Evolutionary conservation across 64 coral and sea anemone genomes (phyloP), one percentile per base, ranked within the genome.

Genomic region (Dendronephthya gigantea): DNA sequence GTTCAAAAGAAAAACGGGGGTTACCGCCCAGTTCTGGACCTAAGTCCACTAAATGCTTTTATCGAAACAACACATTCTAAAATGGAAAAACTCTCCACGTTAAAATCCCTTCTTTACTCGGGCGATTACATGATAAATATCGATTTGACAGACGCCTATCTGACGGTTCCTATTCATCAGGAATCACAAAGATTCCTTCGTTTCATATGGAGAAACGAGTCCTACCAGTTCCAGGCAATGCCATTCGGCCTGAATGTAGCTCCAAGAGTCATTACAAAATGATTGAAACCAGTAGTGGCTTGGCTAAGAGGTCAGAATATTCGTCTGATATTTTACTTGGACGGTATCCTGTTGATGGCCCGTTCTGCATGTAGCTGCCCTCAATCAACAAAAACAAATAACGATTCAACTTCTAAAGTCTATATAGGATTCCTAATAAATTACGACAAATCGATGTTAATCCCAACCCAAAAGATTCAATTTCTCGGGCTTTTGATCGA

Each of bases 271-370:
- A 25, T 74, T 29, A 74, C 68, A 17, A 74, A 74, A 74, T 11
- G 22, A 74, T 74, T 74, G 25, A 74, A 74, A 74, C 68, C 23
- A 27, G 68, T 35, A 74, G 68, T 74, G 25, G 68, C 68, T 74
- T 74, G 33, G 68, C 68, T 74, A 19, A 1, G 23, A 27, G 68
- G 68, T 29, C 68, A 74, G 31, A 29, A 29, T 35, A 74, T 74
- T 74, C 68, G 68, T 27, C 68, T 35, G 68, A 74, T 74, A 27
- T 13, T 74, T 35, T 74, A 74, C 68, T 74, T 74, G 25, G 68
- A 74, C 68, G 68, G 31, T 27, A 30, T 74, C 31, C 33, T 74
- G 68, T 25, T 74, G 31, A 74, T 74, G 1, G 13, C 68, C 68
- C 31, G 1, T 35, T 30, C 68, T n/a, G n/a, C n/a, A n/a, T 35